phyloP scores from a whole-genome alignment of 2,797 vertebrate genomes.

The Mastacembelus armatus region DNA sequence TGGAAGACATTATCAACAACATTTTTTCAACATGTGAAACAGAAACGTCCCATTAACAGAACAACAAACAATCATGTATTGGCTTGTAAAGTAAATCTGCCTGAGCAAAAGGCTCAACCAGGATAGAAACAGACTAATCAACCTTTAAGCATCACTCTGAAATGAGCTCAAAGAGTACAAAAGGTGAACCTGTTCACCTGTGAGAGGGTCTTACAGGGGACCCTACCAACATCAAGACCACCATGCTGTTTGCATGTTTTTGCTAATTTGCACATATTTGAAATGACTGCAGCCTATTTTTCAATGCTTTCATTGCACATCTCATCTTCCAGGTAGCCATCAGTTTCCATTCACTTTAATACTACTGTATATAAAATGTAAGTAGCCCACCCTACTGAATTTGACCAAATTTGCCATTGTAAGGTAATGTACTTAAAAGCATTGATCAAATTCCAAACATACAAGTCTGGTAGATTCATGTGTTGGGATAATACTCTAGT shows the following conservation, averaged over 20 bases:
- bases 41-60: constrained; percentile 27
- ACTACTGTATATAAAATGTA: background rate
- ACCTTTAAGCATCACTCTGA: constrained; percentile 15
- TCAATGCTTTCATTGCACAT: background rate
- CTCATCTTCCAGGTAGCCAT: background rate
- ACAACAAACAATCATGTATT: constrained; percentile 35
- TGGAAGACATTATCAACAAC: constrained; percentile 47
- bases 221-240: background rate
- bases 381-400: background rate
- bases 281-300: background rate
- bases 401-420: background rate
- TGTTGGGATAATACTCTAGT: too few relatives aligned
- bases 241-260: background rate
- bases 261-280: background rate
- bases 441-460: background rate
- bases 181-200: background rate
- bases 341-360: background rate
- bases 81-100: constrained; percentile 54
- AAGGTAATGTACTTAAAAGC: background rate
- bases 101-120: constrained; percentile 68
- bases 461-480: background rate
- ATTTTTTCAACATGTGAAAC: constrained; percentile 13
- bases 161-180: constrained; percentile 20
- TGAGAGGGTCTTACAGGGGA: background rate
- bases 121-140: constrained; percentile 31